A percentile compares a stretch with the other conserved stretches of the same genome.
Evolutionary conservation across 2,113 vertebrate genomes (phyloP).

Genomic region (Reinhardtius hippoglossoides): DNA sequence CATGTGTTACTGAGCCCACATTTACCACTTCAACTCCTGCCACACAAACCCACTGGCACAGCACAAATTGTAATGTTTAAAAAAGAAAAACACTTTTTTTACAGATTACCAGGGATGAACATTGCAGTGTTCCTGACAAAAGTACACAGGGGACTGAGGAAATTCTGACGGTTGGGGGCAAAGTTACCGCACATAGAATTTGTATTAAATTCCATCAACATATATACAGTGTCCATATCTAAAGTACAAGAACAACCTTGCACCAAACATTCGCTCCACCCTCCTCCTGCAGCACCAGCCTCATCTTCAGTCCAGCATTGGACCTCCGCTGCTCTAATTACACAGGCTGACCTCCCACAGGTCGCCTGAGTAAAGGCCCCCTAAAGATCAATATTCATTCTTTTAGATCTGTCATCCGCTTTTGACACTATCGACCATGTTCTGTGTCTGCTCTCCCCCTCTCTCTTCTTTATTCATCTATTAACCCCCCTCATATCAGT

Average conservation of each 20-base stretch:
- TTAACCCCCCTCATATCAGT: conserved; percentile 56
- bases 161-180: neutral
- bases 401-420: conserved; percentile 88
- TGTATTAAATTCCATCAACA: neutral
- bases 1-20: conserved; percentile 55
- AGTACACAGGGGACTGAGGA: neutral
- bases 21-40: conserved; percentile 50
- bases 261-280: neutral
- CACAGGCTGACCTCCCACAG: conserved; percentile 84
- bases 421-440: conserved; percentile 88
- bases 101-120: conserved; percentile 11
- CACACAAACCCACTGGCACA: conserved; percentile 51
- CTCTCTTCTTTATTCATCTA: conserved; percentile 81
- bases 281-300: conserved; percentile 8
- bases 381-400: conserved; percentile 88
- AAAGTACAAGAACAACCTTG: neutral
- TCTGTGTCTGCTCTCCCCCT: conserved; percentile 72
- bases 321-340: conserved; percentile 82
- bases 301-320: conserved; percentile 49
- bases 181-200: neutral
- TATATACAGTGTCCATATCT: neutral
- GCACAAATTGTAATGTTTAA: conserved; percentile 17
- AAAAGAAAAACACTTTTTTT: conserved; percentile 20
- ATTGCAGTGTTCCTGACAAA: conserved; percentile 27
- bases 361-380: conserved; percentile 79